Conservation (phyloP, 2,797 vertebrate genomes). For the Karalla daura region DNA sequence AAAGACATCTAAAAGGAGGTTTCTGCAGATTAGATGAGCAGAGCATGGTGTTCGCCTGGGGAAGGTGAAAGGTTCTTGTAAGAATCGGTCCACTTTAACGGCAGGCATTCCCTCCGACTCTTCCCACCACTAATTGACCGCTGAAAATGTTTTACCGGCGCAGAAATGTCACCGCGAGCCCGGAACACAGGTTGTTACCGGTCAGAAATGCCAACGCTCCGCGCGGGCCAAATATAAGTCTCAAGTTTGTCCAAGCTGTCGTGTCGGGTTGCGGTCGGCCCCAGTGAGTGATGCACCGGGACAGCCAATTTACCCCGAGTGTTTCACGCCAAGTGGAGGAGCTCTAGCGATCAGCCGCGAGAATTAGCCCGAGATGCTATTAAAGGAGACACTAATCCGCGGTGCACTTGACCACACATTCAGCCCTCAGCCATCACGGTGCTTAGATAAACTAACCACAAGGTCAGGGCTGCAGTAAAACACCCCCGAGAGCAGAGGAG, state of each 20-base stretch:
- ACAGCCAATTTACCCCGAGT: slow-evolving; percentile 62
- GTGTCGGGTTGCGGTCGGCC: slow-evolving; percentile 30
- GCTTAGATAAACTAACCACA: slow-evolving; percentile 69
- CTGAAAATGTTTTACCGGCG: slow-evolving; percentile 14
- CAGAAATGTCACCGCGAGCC: slow-evolving; percentile 19
- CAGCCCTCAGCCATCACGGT: slow-evolving; percentile 51
- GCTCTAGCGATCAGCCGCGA: slow-evolving; percentile 65
- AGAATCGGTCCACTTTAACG: neutral
- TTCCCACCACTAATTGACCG: neutral
- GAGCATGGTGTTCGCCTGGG: no score
- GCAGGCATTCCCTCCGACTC: neutral
- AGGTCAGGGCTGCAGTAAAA: slow-evolving; percentile 62
- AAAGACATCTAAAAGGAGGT: neutral
- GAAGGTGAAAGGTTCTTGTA: neutral
- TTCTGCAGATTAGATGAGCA: neutral
- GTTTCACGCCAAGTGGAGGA: slow-evolving; percentile 61
- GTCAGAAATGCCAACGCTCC: slow-evolving; percentile 17
- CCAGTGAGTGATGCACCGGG: slow-evolving; percentile 54
- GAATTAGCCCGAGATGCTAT: slow-evolving; percentile 76
- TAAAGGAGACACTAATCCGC: slow-evolving; percentile 78
- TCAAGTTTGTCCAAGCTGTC: slow-evolving; percentile 44
- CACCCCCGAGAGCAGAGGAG: slow-evolving; percentile 19
- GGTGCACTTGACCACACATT: slow-evolving; percentile 74
- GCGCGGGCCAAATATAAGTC: slow-evolving; percentile 12
- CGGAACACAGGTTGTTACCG: slow-evolving; percentile 11